Conservation (phyloP, 2,113 vertebrate genomes). For the Paramisgurnus dabryanus region DNA sequence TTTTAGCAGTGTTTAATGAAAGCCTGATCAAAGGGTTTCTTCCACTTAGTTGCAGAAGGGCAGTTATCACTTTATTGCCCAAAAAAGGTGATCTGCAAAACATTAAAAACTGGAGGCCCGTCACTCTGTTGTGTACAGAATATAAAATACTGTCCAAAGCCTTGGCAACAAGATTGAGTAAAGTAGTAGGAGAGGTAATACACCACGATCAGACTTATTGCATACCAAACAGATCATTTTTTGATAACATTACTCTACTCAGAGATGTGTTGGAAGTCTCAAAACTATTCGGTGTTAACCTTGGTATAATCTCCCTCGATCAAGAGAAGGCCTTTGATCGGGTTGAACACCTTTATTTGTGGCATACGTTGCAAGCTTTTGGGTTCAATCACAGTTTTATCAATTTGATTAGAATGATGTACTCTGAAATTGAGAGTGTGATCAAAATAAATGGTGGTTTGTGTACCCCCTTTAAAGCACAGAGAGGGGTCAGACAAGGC, state of each 20-base stretch:
- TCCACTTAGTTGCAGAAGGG: constrained; percentile 20
- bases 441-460: too few relatives aligned
- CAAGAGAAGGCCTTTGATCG: too few relatives aligned
- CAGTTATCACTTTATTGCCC: background rate
- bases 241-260: background rate
- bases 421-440: too few relatives aligned
- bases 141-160: background rate
- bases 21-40: background rate
- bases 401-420: too few relatives aligned
- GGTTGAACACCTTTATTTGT: too few relatives aligned
- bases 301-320: background rate
- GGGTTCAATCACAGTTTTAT: too few relatives aligned
- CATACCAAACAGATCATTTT: background rate
- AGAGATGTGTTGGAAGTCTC: background rate
- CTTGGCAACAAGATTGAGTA: background rate
- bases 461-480: too few relatives aligned
- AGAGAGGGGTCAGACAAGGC: too few relatives aligned
- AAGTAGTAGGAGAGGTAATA: background rate
- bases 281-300: background rate
- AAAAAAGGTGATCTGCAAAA: background rate
- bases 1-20: constrained; percentile 1
- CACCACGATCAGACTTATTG: background rate
- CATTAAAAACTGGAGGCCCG: background rate
- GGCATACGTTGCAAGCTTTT: too few relatives aligned
- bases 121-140: background rate